These are phyloP conservation scores for Napeogenes sylphis DNA, from an alignment of 2,888 invertebrate species.

Conservation along the genomic window DNA sequence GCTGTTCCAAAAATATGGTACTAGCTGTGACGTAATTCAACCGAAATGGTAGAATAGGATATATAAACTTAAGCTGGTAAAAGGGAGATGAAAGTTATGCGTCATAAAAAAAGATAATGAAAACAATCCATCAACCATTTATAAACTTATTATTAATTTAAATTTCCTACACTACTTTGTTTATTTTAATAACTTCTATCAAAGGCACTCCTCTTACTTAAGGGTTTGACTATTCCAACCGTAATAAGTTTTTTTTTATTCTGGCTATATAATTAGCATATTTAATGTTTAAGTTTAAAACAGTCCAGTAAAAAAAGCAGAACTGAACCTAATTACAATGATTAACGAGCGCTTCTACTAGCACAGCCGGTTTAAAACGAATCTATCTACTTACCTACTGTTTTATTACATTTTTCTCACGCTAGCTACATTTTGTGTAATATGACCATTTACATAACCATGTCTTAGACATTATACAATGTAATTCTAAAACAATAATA, in stretches of 20 bases:
- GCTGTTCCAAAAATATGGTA: no score
- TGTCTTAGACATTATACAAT: not conserved
- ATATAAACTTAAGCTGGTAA: no score
- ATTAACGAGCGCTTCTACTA: slow-evolving; percentile 18
- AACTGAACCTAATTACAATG: slow-evolving; percentile 24
- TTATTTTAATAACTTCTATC: no score
- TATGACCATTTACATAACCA: not conserved
- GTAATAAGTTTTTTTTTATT: slow-evolving; percentile 7
- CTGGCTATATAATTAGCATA: slow-evolving; percentile 22
- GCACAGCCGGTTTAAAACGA: slow-evolving; percentile 16
- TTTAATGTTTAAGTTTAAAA: slow-evolving; percentile 24
- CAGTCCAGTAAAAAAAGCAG: slow-evolving; percentile 13
- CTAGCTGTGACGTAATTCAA: no score
- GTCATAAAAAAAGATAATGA: no score
- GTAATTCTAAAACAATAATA: not conserved
- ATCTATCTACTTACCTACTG: slow-evolving; percentile 7
- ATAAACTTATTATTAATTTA: no score
- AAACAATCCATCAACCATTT: no score
- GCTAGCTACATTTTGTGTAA: slow-evolving; percentile 4
- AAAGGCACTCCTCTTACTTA: no score
- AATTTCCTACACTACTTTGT: no score
- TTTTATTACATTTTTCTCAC: slow-evolving; percentile 17
- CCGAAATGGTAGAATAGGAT: no score
- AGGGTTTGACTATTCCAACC: not conserved
- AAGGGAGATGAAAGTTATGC: no score